Base-by-base conservation (phyloP, 2,797 vertebrate species). In the Argyrosomus regius region DNA sequence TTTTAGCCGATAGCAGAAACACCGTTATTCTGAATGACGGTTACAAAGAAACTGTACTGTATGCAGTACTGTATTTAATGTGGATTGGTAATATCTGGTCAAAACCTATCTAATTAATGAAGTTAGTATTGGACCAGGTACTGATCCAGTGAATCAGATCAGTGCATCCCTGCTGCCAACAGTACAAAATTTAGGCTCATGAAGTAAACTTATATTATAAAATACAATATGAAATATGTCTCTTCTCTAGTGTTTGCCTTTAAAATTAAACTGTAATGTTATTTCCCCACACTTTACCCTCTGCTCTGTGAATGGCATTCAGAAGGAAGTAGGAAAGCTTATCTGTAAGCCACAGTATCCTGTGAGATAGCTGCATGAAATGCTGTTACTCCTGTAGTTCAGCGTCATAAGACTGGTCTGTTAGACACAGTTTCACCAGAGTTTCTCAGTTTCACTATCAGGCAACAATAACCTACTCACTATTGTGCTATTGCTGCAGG, bases 321-420 rank as follows among this genome's bases (percentile, higher is more conserved):
- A 50, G 12, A 73, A 73, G 85, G 81, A 92, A 87, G 80, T 77
- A 0, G 43, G 49, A n/a, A 26, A 31, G 8, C 0, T 14, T 53
- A 39, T 67, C 43, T 31, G 4, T 60, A 77, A 60, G 12, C 50
- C 68, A 75, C 77, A 71, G 53, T 26, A 49, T 91, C 85, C 84
- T 86, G 82, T 67, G 2, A 39, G 49, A 57, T n/a, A 45, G 31
- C 49, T 56, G 24, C 64, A 35, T 18, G 0, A 52, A 56, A 31
- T 58, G 9, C 66, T 67, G 22, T 39, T 57, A 0, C 17, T 35
- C 16, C 9, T 43, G n/a, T 26, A 45, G 6, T 9, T 13, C 28
- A 46, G 6, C 57, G 3, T 45, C 9, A 53, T 16, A 49, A 20
- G 1, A 49, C 67, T 56, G 18, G 10, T 53, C 56, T 62, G 8